A percentile compares a stretch with the other conserved stretches of the same genome.
Conservation (phyloP, 2,113 vertebrate species). For the Fregata magnificens region DNA sequence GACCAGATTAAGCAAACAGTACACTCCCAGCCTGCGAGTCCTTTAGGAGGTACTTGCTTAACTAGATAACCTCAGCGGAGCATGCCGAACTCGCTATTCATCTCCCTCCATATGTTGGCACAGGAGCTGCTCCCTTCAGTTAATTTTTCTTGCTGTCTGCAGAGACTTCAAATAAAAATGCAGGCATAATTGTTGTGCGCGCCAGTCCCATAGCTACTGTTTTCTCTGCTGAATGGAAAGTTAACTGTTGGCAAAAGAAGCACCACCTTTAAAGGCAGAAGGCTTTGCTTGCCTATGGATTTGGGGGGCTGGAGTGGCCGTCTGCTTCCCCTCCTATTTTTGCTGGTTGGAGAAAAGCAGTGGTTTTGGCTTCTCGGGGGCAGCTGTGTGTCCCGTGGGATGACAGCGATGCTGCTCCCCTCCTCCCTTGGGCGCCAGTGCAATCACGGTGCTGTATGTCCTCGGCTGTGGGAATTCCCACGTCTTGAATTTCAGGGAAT, state of each 20-base stretch:
- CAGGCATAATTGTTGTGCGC: neutral
- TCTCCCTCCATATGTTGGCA: slow-evolving; percentile 37
- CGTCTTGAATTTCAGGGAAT: neutral
- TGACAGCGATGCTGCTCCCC: accelerated
- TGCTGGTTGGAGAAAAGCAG: neutral
- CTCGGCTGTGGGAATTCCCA: neutral
- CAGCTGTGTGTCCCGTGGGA: neutral
- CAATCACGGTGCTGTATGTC: accelerated
- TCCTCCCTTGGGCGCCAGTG: neutral
- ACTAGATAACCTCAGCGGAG: neutral
- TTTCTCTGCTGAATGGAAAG: neutral
- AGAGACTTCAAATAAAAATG: slow-evolving; percentile 7
- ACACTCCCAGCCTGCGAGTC: neutral
- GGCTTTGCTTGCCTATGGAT: neutral
- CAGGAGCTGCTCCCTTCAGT: slow-evolving; percentile 32
- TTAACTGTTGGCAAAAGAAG: neutral
- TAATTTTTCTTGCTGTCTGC: slow-evolving; percentile 36
- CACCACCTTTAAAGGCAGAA: neutral
- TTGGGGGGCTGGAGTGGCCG: neutral
- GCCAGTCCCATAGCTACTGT: neutral
- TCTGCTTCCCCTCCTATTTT: neutral
- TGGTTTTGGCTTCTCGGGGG: neutral
- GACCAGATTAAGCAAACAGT: neutral
- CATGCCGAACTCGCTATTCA: neutral
- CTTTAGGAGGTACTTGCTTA: slow-evolving; percentile 40